Evolutionary conservation across 2,888 invertebrate species (phyloP).

Genomic region (Agriopis aurantiaria): DNA sequence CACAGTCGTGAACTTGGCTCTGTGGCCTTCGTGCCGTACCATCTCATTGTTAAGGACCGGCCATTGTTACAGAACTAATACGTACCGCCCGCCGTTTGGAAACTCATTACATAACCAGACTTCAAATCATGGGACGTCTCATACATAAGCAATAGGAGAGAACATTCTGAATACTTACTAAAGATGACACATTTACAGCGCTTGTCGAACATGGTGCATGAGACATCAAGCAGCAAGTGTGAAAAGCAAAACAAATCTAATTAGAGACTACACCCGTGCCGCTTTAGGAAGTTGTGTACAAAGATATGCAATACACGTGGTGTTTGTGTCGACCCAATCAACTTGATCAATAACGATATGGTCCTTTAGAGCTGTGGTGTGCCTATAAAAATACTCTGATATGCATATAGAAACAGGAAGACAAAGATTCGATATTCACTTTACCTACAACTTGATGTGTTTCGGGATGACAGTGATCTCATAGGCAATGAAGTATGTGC

Average conservation of each 20-base stretch:
- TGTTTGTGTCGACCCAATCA: conserved; percentile 39
- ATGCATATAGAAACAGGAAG: conserved; percentile 44
- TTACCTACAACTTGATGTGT: conserved; percentile 29
- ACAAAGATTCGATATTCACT: conserved; percentile 34
- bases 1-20: conserved; percentile 79
- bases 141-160: conserved; percentile 34
- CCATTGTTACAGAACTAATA: conserved; percentile 55
- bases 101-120: conserved; percentile 43
- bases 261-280: conserved; percentile 33
- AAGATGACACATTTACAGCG: conserved; percentile 28
- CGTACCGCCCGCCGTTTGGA: conserved; percentile 40
- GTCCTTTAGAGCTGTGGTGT: conserved; percentile 31
- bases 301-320: conserved; percentile 48
- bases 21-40: conserved; percentile 71
- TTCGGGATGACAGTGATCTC: conserved; percentile 31
- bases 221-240: conserved; percentile 21
- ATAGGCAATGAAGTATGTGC: background rate
- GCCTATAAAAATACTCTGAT: conserved; percentile 45
- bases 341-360: conserved; percentile 45
- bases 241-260: conserved; percentile 34
- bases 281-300: conserved; percentile 44
- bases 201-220: conserved; percentile 20
- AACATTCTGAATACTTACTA: conserved; percentile 25
- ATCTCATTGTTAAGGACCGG: conserved; percentile 64
- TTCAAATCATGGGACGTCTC: conserved; percentile 33